phyloP scores from a whole-genome alignment of 2,113 vertebrate genomes.

The Eulacestoma nigropectus region DNA sequence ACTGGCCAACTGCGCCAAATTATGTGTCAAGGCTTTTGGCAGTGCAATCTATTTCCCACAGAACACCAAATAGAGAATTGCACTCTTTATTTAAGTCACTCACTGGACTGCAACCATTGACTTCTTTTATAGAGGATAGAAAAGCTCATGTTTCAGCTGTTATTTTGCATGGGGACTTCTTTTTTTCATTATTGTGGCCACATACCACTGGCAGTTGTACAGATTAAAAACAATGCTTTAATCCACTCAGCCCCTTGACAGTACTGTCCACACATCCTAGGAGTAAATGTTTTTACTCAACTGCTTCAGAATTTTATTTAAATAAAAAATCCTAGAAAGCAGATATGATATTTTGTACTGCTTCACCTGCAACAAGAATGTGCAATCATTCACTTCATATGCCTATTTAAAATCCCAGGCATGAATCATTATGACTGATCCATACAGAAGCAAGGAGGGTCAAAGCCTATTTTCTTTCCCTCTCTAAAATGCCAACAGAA shows the following conservation, averaged over 20 bases:
- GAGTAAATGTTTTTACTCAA: not conserved
- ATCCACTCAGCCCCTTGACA: not conserved
- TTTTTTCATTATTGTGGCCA: not conserved
- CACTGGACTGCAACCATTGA: not conserved
- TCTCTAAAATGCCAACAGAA: not conserved
- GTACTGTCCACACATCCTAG: not conserved
- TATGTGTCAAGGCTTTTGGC: conserved; percentile 30
- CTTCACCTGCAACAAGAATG: not conserved
- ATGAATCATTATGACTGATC: not conserved
- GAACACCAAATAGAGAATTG: not conserved
- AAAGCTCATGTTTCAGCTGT: not conserved
- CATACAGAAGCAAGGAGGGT: not conserved
- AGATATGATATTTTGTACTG: not conserved
- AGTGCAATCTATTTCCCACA: not conserved
- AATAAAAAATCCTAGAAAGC: not conserved
- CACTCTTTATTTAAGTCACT: not conserved
- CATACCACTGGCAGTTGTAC: not conserved
- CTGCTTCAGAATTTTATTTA: not conserved
- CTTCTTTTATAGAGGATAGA: not conserved
- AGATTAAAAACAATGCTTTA: not conserved
- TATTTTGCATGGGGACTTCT: not conserved
- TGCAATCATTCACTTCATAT: not conserved
- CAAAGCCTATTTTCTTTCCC: not conserved
- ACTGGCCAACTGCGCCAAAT: not conserved
- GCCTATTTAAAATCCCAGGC: not conserved